Percentiles rank a stretch among this genome's conserved stretches.
These are phyloP conservation scores for Hylomyscus alleni DNA, from an alignment of 2,797 vertebrate species.

Conservation along the genomic window DNA sequence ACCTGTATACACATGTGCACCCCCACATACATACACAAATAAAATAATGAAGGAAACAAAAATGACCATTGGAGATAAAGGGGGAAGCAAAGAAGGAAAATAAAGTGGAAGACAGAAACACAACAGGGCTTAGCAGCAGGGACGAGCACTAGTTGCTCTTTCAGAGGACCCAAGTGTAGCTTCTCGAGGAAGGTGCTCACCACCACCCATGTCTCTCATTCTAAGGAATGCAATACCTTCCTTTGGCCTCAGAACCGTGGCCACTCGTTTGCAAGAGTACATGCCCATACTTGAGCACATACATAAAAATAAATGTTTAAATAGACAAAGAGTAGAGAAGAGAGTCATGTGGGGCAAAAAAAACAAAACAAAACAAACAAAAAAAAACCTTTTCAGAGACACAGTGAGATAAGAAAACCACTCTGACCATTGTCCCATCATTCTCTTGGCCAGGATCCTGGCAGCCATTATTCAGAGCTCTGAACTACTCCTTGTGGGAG, in stretches of 20 bases:
- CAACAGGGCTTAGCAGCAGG: too few species aligned
- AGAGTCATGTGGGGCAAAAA: neutral
- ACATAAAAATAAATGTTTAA: neutral
- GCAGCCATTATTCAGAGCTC: slow-evolving; percentile 20
- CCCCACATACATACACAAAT: neutral
- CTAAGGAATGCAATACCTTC: neutral
- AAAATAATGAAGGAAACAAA: neutral
- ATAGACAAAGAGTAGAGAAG: neutral
- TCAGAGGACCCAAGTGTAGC: neutral
- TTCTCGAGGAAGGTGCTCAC: neutral
- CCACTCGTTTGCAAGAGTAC: neutral
- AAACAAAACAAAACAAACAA: too few species aligned
- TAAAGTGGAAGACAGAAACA: neutral
- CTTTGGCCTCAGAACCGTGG: neutral
- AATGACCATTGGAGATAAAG: neutral
- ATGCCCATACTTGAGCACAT: neutral
- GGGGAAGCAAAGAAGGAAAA: neutral
- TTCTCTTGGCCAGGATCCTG: neutral
- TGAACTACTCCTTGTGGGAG: neutral
- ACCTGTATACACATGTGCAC: neutral
- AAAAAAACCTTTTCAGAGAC: neutral
- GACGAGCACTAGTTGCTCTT: neutral
- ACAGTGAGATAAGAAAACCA: neutral
- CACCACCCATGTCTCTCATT: neutral
- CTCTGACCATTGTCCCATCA: neutral